Conservation (phyloP, 2,888 invertebrate genomes). For the Brassicogethes aeneus region DNA sequence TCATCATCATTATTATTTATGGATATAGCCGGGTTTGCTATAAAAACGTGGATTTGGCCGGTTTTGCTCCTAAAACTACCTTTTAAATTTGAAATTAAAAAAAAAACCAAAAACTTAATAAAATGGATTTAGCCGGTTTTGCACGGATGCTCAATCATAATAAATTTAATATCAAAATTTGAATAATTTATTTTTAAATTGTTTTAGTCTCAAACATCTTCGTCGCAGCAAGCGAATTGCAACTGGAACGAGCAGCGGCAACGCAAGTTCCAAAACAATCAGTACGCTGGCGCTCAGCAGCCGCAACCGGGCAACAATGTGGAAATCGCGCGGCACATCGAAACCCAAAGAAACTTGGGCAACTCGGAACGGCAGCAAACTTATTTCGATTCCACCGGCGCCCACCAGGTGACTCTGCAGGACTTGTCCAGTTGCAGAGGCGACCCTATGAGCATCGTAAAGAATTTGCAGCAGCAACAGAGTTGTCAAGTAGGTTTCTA, state of each 20-base stretch:
- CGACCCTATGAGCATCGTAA: slow-evolving; percentile 69
- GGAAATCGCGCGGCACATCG: slow-evolving; percentile 25
- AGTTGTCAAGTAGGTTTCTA: slow-evolving; percentile 27
- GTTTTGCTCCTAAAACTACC: no score
- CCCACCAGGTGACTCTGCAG: slow-evolving; percentile 52
- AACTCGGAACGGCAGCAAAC: slow-evolving; percentile 49
- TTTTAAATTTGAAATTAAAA: no score
- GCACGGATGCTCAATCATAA: no score
- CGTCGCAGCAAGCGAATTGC: background rate
- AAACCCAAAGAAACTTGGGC: slow-evolving; percentile 11
- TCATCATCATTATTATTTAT: no score
- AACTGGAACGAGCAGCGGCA: slow-evolving; percentile 30
- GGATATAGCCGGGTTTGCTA: no score
- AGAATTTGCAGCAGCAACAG: slow-evolving; percentile 48
- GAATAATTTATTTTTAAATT: no score
- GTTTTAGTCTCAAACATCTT: background rate
- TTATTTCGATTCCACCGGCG: slow-evolving; percentile 56
- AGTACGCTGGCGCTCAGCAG: slow-evolving; percentile 28
- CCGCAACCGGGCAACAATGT: background rate
- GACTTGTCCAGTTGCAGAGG: slow-evolving; percentile 65
- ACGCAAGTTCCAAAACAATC: slow-evolving; percentile 45
- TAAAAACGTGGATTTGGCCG: no score
- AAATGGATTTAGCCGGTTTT: no score
- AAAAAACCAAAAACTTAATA: no score
- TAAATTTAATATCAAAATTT: no score